Evolutionary conservation across 1,140 invertebrate species (phyloP).

Genomic region (Calosoma granatense): DNA sequence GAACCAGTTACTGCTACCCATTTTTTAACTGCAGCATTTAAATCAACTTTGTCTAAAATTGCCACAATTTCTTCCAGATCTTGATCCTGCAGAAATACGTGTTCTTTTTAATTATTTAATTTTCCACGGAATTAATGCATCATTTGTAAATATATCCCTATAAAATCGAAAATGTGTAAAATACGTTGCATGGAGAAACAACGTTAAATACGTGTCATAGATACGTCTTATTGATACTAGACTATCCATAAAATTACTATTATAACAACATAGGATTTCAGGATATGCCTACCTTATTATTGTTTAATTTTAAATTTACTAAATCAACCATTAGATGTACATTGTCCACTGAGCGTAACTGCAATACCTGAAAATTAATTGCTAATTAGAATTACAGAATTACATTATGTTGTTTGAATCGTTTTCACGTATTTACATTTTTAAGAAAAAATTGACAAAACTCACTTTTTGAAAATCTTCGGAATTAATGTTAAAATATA

Average conservation of each 20-base stretch:
- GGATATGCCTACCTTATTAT: not conserved
- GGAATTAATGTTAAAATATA: not conserved
- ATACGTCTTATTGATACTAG: not conserved
- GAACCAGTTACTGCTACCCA: not conserved
- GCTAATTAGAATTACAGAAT: too few relatives aligned
- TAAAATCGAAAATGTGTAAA: too few relatives aligned
- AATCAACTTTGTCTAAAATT: not conserved
- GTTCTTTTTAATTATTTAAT: too few relatives aligned
- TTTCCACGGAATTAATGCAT: too few relatives aligned
- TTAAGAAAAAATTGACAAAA: too few relatives aligned
- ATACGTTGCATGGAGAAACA: too few relatives aligned
- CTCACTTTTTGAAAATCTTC: not conserved
- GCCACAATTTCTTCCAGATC: not conserved
- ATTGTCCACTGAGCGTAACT: not conserved
- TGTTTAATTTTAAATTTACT: not conserved
- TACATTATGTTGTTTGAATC: too few relatives aligned
- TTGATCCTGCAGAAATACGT: not conserved
- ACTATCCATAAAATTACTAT: too few relatives aligned
- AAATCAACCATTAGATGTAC: not conserved
- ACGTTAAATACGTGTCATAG: not conserved
- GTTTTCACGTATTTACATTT: not conserved
- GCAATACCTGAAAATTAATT: not conserved
- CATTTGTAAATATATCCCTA: too few relatives aligned
- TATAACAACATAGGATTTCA: too few relatives aligned
- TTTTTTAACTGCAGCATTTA: not conserved